Evolutionary conservation across 2,113 vertebrate genomes (phyloP).

Genomic region (Leucopsar rothschildi): DNA sequence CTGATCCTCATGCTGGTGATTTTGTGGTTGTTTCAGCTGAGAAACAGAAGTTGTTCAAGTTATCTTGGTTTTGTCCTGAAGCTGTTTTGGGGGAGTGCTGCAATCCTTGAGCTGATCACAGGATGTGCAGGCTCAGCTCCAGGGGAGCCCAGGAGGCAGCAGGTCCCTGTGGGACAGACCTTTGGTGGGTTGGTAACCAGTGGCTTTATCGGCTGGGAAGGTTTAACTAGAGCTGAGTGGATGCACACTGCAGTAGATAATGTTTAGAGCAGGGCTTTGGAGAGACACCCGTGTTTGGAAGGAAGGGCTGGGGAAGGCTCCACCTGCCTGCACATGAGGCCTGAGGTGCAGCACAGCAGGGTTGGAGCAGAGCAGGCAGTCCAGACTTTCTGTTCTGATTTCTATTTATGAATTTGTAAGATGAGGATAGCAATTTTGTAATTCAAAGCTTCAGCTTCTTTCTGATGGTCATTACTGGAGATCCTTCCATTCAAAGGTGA

Average conservation of each 20-base stretch:
- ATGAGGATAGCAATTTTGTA: background rate
- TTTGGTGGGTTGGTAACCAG: background rate
- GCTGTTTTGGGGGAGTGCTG: background rate
- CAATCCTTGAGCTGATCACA: background rate
- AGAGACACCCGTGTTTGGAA: fast-evolving
- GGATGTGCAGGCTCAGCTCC: background rate
- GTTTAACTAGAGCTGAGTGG: background rate
- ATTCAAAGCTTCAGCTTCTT: slow-evolving; percentile 2
- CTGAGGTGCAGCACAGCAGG: background rate
- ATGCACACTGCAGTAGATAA: fast-evolving
- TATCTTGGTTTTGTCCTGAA: background rate
- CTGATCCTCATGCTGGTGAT: background rate
- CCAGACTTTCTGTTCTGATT: background rate
- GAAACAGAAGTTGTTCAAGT: background rate
- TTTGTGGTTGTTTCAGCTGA: background rate
- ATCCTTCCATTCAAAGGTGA: background rate
- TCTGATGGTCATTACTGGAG: background rate
- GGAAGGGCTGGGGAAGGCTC: fast-evolving
- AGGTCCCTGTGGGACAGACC: background rate
- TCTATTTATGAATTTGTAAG: background rate
- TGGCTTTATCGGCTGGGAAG: background rate
- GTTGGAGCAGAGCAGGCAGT: background rate
- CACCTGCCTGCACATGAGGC: background rate
- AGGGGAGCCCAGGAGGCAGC: background rate
- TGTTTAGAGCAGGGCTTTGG: background rate